Base-by-base conservation (phyloP, 2,888 invertebrate species). In the Drosophila lutescens region DNA sequence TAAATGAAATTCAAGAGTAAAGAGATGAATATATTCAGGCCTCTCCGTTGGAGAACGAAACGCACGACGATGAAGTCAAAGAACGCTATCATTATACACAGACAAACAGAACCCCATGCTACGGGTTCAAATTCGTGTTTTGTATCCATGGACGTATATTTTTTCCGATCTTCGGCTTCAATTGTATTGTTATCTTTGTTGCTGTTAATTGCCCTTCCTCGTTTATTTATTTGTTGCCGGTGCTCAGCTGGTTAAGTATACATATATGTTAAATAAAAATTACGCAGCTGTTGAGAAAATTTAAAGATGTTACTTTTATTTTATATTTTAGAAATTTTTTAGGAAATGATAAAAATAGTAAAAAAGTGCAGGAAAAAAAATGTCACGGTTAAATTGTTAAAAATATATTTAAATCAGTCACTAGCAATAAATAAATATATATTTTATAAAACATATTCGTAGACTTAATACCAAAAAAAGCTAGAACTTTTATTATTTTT, bases 51-150 rank as follows among this genome's bases (percentile, higher is more conserved):
- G 62, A 67, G 51, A 72, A 36, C 32, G 50, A 30, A 36, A 58
- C 30, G 13, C 46, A 66, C 49, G 15, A 26, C 72, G 69, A 82
- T 79, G 77, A 77, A 72, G 88, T 77, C 81, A 87, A 82, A 74
- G 79, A 72, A 88, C 74, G 88, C 83, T 70, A 79, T 74, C 86
- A 74, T 71, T 56, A 63, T 32, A 23, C 30, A 55, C 43, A 67
- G 34, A 44, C 34, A 46, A 15, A 32, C 30, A 38, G 46, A 46
- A 51, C 66, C 70, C 6, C 26, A 26, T 76, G 77, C 74, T 74
- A 55, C 36, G 59, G 58, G 23, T 54, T 44, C 34, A 54, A 54
- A 60, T 26, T 49, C 49, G 41, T 54, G 54, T 26, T 47, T 59
- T 53, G 53, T 54, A 49, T 63, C 65, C 43, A 15, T 13, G 15